These are phyloP conservation scores for Lithosia quadra DNA, from an alignment of 2,888 invertebrate species.

Conservation along the genomic window DNA sequence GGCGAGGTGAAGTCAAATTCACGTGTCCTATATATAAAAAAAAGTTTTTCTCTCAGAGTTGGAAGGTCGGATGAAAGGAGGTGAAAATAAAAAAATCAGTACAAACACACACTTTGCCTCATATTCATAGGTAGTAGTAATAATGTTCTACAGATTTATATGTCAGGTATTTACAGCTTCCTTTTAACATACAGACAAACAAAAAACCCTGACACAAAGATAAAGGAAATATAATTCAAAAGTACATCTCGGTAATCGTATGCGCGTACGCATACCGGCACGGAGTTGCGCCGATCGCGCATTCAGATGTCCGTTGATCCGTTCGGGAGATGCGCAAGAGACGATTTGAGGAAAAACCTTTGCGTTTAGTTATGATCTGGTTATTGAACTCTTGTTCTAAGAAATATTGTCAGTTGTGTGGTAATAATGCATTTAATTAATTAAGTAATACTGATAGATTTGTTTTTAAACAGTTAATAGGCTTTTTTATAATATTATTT, in stretches of 20 bases:
- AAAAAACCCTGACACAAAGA: constrained; percentile 8
- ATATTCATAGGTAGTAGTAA: background rate
- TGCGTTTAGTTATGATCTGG: constrained; percentile 49
- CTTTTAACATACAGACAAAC: background rate
- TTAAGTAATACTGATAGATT: background rate
- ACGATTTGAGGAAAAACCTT: constrained; percentile 52
- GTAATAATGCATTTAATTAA: constrained; percentile 17
- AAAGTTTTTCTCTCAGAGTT: no score
- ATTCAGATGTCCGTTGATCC: constrained; percentile 37
- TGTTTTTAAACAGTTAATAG: background rate
- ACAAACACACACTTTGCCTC: background rate
- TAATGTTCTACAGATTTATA: background rate
- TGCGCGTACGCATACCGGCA: constrained; percentile 48
- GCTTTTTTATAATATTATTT: no score
- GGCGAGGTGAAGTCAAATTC: no score
- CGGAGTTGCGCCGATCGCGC: constrained; percentile 37
- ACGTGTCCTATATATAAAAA: no score
- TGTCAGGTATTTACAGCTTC: background rate
- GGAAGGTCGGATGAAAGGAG: no score
- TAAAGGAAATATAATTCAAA: constrained; percentile 49
- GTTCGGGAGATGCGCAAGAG: constrained; percentile 44
- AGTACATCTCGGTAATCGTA: constrained; percentile 45
- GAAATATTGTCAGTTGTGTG: constrained; percentile 19
- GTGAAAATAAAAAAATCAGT: no score
- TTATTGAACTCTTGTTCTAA: constrained; percentile 51